phyloP scores from a whole-genome alignment of 1,140 invertebrate species.

The Papilio polytes region DNA sequence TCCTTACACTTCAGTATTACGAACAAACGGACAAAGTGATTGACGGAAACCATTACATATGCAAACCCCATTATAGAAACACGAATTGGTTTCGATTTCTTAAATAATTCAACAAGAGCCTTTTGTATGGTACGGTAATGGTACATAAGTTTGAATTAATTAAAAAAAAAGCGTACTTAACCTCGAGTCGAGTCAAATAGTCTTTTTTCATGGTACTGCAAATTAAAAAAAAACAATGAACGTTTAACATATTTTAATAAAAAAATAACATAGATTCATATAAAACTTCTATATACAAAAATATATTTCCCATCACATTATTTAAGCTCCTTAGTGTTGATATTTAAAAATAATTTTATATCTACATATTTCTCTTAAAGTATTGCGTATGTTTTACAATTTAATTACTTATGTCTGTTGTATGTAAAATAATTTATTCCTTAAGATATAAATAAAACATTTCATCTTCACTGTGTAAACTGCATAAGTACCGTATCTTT shows the following conservation, averaged over 20 bases:
- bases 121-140: background rate
- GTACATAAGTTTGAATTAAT: background rate
- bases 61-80: slow-evolving; percentile 51
- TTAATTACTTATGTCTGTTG: background rate
- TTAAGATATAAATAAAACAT: no score
- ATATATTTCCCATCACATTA: slow-evolving; percentile 31
- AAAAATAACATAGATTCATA: slow-evolving; percentile 10
- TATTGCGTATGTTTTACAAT: background rate
- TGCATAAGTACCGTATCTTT: no score
- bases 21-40: slow-evolving; percentile 47
- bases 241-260: background rate
- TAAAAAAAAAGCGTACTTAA: no score
- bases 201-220: background rate
- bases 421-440: background rate
- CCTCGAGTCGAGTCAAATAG: no score
- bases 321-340: slow-evolving; percentile 30
- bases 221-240: background rate
- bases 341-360: slow-evolving; percentile 17
- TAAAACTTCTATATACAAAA: slow-evolving; percentile 34
- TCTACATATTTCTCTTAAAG: background rate
- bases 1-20: slow-evolving; percentile 10
- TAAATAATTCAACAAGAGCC: slow-evolving; percentile 7
- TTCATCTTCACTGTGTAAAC: background rate
- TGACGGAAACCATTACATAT: slow-evolving; percentile 63
- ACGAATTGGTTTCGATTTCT: slow-evolving; percentile 41